Evolutionary conservation across 2,888 invertebrate genomes (phyloP), one percentile per base, ranked within the genome.

Genomic region (Oscheius sp.): DNA sequence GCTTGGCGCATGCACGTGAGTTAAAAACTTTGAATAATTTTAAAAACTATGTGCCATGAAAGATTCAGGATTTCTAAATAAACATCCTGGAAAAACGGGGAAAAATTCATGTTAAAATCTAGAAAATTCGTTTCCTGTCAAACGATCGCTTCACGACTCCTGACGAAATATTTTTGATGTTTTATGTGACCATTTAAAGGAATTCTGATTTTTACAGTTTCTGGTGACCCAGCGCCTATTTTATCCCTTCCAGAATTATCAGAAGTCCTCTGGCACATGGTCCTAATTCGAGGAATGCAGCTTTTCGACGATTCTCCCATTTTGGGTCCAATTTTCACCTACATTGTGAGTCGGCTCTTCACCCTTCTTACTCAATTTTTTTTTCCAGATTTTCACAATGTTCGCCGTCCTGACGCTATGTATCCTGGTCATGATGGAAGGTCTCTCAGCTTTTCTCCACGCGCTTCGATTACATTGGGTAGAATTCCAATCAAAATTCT

Each of bases 401-500:
- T 99, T 98, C 92, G 92, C 84, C n/a, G 35, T 80, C 6, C 77
- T 89, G 58, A 87, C 89, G 3, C 70, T 88, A 1, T 74, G 83
- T 25, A 85, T 88, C 63, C 78, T 88, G 29, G 83, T 89, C 18
- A 72, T 89, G 66, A 88, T 88, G 88, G 88, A 88, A 73, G 81
- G 81, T n/a, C 72, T 81, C 21, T 81, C 88, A 93, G 81, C 81
- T 2, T 81, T 81, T 61, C 74, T 81, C 7, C 81, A 81, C 66
- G 81, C 81, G 25, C 76, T 81, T 18, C 81, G 81, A 53, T 75
- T 81, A 21, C 81, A 81, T 64, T 81, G 94, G 94, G 97, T 98
- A 77, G 98, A 99, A 90, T 98, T 99, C 92, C 96, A 97, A 90
- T 96, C 95, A 90, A 99, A 98, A 90, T 98, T 99, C 91, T 98